A percentile compares a stretch with the other conserved stretches of the same genome.
Conservation (phyloP, 1,140 invertebrate genomes). For the Cherax destructor region DNA sequence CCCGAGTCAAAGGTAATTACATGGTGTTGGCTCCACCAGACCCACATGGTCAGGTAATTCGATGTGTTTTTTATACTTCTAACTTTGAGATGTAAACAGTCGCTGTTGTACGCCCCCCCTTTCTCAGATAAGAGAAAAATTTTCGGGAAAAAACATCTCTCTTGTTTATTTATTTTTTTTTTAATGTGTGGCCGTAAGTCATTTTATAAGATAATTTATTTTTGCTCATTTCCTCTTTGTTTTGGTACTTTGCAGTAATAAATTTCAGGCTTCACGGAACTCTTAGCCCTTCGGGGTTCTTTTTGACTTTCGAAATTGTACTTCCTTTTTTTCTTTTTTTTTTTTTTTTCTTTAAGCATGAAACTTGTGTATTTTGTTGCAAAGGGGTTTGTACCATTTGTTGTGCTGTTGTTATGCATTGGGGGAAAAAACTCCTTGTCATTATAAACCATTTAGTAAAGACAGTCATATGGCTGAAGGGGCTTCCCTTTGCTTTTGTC, state of each 20-base stretch:
- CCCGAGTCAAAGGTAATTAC: slow-evolving; percentile 10
- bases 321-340: too few relatives aligned
- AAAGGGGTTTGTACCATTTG: too few relatives aligned
- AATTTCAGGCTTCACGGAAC: background rate
- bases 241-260: background rate
- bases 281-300: too few relatives aligned
- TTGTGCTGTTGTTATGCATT: too few relatives aligned
- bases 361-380: too few relatives aligned
- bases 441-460: too few relatives aligned
- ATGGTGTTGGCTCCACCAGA: background rate
- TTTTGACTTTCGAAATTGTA: too few relatives aligned
- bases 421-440: too few relatives aligned
- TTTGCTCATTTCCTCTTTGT: background rate
- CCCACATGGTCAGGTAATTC: background rate
- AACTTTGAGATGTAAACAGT: background rate
- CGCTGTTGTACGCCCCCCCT: background rate
- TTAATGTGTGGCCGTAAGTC: background rate
- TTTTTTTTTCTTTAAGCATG: too few relatives aligned
- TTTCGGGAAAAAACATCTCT: background rate
- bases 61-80: background rate
- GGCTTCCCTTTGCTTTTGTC: too few relatives aligned
- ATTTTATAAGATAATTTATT: background rate
- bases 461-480: too few relatives aligned
- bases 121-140: too few relatives aligned
- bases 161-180: background rate